These are phyloP conservation scores for Melangyna quadrimaculata DNA, from an alignment of 2,888 invertebrate species.

Conservation along the genomic window DNA sequence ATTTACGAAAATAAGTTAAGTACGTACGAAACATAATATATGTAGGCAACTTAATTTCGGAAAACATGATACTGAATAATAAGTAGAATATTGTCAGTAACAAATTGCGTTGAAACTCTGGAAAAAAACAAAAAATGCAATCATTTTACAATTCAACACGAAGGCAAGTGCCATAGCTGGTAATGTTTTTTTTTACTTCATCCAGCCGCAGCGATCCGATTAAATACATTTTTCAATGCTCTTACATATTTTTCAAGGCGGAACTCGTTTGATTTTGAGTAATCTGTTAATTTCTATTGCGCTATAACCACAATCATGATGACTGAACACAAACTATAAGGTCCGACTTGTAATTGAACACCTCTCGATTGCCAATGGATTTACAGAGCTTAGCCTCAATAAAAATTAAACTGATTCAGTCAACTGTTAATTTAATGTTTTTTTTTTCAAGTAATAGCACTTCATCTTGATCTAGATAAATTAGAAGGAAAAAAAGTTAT, in stretches of 20 bases:
- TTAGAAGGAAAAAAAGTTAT: background rate
- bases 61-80: too few relatives aligned
- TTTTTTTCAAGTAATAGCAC: conserved; percentile 18
- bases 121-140: too few relatives aligned
- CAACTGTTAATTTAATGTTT: conserved; percentile 37
- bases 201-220: background rate
- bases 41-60: too few relatives aligned
- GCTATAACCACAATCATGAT: conserved; percentile 9
- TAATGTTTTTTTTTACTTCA: too few relatives aligned
- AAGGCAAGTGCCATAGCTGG: too few relatives aligned
- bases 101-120: too few relatives aligned
- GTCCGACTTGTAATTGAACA: conserved; percentile 27
- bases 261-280: conserved; percentile 21
- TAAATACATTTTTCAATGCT: background rate
- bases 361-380: conserved; percentile 10
- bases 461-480: conserved; percentile 44
- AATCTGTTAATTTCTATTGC: background rate
- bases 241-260: background rate
- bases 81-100: too few relatives aligned
- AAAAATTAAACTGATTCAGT: conserved; percentile 8
- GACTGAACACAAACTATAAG: conserved; percentile 7
- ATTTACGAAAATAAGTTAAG: too few relatives aligned
- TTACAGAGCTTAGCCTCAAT: background rate
- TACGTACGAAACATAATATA: too few relatives aligned
- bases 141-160: too few relatives aligned